Conservation (phyloP, 2,113 vertebrate species). For the Corydoras sp. region DNA sequence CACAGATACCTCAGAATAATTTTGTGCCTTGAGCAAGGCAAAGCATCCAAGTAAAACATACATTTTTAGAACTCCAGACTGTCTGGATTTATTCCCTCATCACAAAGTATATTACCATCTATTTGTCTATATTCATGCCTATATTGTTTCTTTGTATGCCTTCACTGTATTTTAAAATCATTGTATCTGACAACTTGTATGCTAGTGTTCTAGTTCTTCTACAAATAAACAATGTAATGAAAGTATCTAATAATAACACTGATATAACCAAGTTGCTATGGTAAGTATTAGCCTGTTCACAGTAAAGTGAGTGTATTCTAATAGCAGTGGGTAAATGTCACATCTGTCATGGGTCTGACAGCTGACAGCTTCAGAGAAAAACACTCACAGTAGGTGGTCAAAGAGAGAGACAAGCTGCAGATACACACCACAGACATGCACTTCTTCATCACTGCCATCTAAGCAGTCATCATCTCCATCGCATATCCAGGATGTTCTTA, state of each 20-base stretch:
- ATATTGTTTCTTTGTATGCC: too few relatives aligned
- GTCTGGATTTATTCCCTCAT: too few relatives aligned
- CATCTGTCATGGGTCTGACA: constrained; percentile 6
- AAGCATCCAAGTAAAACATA: neutral
- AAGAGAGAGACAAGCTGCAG: constrained; percentile 9
- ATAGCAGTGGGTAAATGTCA: constrained; percentile 17
- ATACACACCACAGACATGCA: constrained; percentile 77
- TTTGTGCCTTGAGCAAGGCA: neutral
- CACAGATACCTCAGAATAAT: neutral
- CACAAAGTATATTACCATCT: too few relatives aligned
- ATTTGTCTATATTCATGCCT: too few relatives aligned
- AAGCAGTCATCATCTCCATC: constrained; percentile 94
- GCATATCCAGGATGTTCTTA: constrained; percentile 84
- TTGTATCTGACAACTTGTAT: too few relatives aligned
- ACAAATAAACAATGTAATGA: neutral
- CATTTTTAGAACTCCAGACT: neutral
- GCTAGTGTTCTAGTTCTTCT: neutral
- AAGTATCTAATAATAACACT: neutral
- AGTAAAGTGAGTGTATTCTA: constrained; percentile 7
- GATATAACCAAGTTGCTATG: neutral
- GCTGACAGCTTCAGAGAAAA: constrained; percentile 21
- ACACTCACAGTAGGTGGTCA: constrained; percentile 17
- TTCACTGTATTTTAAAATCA: too few relatives aligned
- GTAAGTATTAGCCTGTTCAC: constrained; percentile 10
- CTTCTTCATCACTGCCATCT: constrained; percentile 87